Conservation (phyloP, 35 echinoderm and acorn worm genomes). For the Apostichopus parvimensis region DNA sequence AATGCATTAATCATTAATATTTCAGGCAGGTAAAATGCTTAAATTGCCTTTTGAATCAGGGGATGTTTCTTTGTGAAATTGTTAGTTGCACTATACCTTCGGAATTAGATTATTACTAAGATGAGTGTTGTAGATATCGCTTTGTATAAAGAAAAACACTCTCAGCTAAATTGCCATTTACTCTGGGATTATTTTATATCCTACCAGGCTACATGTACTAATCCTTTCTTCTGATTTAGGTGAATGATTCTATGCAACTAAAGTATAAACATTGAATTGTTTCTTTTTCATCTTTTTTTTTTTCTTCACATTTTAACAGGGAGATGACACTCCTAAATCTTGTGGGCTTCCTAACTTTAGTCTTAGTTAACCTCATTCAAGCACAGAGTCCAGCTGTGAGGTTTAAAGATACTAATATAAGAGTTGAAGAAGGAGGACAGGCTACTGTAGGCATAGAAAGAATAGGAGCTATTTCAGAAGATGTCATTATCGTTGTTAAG, state of each 20-base stretch:
- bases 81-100: no score
- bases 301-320: not conserved
- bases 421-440: not conserved
- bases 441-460: not conserved
- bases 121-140: no score
- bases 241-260: not conserved
- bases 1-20: no score
- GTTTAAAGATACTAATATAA: not conserved
- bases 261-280: not conserved
- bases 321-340: not conserved
- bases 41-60: no score
- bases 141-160: no score
- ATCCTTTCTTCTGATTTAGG: no score
- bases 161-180: no score
- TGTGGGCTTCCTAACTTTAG: constrained; percentile 18
- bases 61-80: no score
- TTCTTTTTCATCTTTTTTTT: not conserved
- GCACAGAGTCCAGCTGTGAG: constrained; percentile 44
- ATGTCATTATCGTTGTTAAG: constrained; percentile 21
- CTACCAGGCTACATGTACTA: no score
- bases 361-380: constrained; percentile 32
- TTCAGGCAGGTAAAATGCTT: no score
- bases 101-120: no score
- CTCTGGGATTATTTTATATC: no score
- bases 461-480: not conserved